Conservation (phyloP, 1,140 invertebrate species). For the Pseudomyrmex concolor region DNA sequence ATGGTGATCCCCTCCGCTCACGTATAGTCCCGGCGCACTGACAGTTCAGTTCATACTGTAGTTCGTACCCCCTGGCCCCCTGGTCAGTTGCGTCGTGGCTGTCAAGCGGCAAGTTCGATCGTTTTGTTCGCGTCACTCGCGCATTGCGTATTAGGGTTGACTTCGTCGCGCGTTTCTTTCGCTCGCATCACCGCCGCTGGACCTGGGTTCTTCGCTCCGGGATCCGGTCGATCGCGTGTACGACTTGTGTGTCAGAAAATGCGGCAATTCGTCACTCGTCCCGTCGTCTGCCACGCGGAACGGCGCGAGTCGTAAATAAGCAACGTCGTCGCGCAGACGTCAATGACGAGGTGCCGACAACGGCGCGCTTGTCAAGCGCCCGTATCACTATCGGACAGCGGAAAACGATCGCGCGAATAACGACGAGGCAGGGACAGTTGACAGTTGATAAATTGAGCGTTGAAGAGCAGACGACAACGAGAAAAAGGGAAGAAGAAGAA, state of each 20-base stretch:
- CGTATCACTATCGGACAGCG: conserved; percentile 17
- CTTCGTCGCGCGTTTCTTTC: not conserved
- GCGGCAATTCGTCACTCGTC: not conserved
- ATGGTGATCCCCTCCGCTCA: too few relatives aligned
- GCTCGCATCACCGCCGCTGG: too few relatives aligned
- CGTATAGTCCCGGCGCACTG: too few relatives aligned
- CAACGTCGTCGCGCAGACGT: conserved; percentile 7
- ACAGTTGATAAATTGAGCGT: conserved; percentile 2
- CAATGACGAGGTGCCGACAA: conserved; percentile 26
- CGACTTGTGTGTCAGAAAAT: conserved; percentile 9
- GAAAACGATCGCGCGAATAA: not conserved
- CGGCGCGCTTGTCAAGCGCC: conserved; percentile 34
- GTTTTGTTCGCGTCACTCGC: too few relatives aligned
- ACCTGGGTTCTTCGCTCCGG: not conserved
- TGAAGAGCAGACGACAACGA: too few relatives aligned
- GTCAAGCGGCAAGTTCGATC: too few relatives aligned
- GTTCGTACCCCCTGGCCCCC: too few relatives aligned
- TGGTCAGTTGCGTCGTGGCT: too few relatives aligned
- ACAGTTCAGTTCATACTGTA: too few relatives aligned
- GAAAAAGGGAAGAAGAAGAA: not conserved
- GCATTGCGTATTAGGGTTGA: too few relatives aligned
- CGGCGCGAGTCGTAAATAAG: not conserved
- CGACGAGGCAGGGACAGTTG: not conserved
- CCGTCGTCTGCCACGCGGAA: conserved; percentile 8
- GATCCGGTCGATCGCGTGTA: not conserved